These are phyloP conservation scores for Eurystomus glaucurus DNA, from an alignment of 2,797 vertebrate species.

Conservation along the genomic window DNA sequence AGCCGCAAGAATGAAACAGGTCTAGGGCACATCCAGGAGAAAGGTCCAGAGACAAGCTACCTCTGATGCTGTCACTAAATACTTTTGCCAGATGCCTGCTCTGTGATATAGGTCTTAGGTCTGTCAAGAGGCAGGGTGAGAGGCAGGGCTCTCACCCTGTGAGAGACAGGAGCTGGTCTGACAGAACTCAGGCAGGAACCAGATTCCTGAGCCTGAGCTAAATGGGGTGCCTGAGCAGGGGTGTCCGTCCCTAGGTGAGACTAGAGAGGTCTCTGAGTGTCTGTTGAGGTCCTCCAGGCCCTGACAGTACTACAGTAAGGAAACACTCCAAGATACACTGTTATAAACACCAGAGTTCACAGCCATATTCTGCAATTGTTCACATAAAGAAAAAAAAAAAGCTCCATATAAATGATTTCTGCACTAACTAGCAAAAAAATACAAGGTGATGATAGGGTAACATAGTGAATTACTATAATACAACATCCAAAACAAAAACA, in stretches of 20 bases:
- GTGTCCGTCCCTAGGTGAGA: neutral
- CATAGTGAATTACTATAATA: neutral
- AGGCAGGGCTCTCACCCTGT: neutral
- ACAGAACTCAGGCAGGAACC: neutral
- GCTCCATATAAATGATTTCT: neutral
- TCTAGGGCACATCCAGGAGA: neutral
- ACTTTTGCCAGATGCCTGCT: neutral
- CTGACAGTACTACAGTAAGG: neutral
- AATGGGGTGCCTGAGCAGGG: accelerated
- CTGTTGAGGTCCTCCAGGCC: neutral
- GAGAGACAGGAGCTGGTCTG: accelerated
- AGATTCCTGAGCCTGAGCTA: neutral
- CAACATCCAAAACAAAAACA: neutral
- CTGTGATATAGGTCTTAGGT: neutral
- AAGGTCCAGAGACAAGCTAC: neutral
- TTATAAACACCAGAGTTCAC: neutral
- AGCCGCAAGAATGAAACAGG: neutral
- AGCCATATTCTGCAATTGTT: neutral
- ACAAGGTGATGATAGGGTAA: neutral
- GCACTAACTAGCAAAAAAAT: neutral
- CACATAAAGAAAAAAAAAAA: neutral
- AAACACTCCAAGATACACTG: neutral
- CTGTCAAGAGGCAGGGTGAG: neutral
- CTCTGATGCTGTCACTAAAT: neutral
- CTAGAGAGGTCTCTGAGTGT: neutral